phyloP scores from a whole-genome alignment of 2,888 invertebrate species.

The Ptychoptera contaminata region DNA sequence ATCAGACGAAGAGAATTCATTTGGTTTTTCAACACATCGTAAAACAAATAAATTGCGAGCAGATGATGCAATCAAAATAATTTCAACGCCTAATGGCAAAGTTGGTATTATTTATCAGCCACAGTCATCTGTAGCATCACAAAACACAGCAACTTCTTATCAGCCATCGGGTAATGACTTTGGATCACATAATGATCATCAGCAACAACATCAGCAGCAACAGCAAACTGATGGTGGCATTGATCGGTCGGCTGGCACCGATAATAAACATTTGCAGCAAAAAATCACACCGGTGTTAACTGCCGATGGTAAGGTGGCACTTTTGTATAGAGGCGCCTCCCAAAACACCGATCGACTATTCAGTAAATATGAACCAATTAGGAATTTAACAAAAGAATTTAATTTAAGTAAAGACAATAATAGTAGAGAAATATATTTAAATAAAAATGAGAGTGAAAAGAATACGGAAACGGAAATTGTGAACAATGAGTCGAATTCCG shows the following conservation, averaged over 20 bases:
- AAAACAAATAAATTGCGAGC: conserved; percentile 25
- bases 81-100: conserved; percentile 32
- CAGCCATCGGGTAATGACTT: neutral
- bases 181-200: neutral
- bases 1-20: neutral
- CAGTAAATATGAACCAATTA: conserved; percentile 31
- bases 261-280: conserved; percentile 20
- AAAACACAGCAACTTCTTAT: neutral
- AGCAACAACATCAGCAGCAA: neutral
- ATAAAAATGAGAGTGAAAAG: conserved; percentile 19
- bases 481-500: conserved; percentile 13
- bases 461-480: conserved; percentile 6
- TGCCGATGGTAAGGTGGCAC: conserved; percentile 34
- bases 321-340: conserved; percentile 32
- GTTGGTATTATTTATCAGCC: conserved; percentile 33
- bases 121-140: neutral
- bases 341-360: conserved; percentile 16
- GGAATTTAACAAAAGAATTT: conserved; percentile 21
- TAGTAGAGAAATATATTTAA: conserved; percentile 16
- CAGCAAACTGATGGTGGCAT: conserved; percentile 17
- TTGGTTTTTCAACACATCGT: conserved; percentile 19
- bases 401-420: conserved; percentile 4
- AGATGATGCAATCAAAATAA: conserved; percentile 32
- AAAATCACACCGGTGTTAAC: conserved; percentile 34
- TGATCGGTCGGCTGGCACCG: conserved; percentile 16